Percentiles rank a stretch among this genome's conserved stretches.
phyloP scores from a whole-genome alignment of 2,113 vertebrate genomes.

The Thryonomys swinderianus region DNA sequence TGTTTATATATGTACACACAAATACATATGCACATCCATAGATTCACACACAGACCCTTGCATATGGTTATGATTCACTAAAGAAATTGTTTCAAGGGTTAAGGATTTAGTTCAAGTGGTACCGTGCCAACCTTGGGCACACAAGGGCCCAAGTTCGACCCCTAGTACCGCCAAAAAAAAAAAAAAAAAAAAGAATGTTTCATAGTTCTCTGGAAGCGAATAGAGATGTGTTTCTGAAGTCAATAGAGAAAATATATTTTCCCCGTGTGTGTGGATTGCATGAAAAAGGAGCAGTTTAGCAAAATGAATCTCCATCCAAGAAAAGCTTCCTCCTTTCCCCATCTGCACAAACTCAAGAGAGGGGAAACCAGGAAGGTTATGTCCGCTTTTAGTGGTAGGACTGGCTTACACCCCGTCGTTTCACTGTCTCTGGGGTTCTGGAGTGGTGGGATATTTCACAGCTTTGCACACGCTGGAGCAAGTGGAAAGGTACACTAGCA shows the following conservation, averaged over 20 bases:
- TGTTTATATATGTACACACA: not conserved
- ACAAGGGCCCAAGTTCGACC: too few species aligned
- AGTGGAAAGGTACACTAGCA: not conserved
- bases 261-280: not conserved
- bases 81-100: not conserved
- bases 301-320: not conserved
- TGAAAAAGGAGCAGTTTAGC: not conserved
- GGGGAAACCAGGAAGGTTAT: accelerated
- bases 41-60: too few species aligned
- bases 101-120: too few species aligned
- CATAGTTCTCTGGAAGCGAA: accelerated
- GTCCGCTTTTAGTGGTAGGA: accelerated
- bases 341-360: accelerated
- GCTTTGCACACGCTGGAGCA: accelerated
- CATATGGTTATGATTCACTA: not conserved
- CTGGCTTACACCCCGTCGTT: accelerated
- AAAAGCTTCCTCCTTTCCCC: accelerated
- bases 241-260: not conserved
- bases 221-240: not conserved
- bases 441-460: accelerated
- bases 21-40: too few species aligned
- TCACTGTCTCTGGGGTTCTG: accelerated
- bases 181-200: too few species aligned
- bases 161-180: too few species aligned
- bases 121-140: too few species aligned